Percentiles rank a stretch among this genome's conserved stretches.
Conservation (phyloP, 2,797 vertebrate species). For the Sebastes taczanowskii region DNA sequence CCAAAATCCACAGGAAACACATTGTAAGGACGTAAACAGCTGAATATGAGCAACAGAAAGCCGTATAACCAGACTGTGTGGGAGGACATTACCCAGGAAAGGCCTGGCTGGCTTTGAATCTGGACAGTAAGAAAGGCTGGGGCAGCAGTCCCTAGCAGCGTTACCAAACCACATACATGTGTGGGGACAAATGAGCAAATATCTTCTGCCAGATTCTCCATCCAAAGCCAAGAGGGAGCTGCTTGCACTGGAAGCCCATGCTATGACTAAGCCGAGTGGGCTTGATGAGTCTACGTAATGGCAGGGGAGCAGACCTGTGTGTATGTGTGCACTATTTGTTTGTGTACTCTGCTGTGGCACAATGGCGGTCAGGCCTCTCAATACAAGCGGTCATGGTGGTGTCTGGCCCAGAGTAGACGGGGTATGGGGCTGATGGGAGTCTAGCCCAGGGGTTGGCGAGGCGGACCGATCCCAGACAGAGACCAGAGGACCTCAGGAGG, state of each 20-base stretch:
- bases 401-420: constrained; percentile 65
- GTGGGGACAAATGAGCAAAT: constrained; percentile 82
- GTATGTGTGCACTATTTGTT: constrained; percentile 70
- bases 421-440: constrained; percentile 67
- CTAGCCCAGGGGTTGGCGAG: constrained; percentile 53
- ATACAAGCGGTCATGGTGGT: constrained; percentile 73
- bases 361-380: constrained; percentile 74
- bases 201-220: constrained; percentile 72
- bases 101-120: constrained; percentile 61
- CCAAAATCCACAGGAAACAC: constrained; percentile 35
- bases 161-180: constrained; percentile 81
- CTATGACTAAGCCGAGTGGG: constrained; percentile 74
- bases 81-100: constrained; percentile 69
- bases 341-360: constrained; percentile 71
- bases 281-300: constrained; percentile 72
- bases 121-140: constrained; percentile 66
- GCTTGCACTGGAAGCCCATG: constrained; percentile 63
- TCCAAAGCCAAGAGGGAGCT: constrained; percentile 71
- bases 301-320: constrained; percentile 65
- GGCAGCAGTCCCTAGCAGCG: constrained; percentile 66
- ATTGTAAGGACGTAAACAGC: constrained; percentile 41
- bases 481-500: constrained; percentile 75
- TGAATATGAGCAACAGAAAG: constrained; percentile 49
- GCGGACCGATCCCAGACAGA: constrained; percentile 69
- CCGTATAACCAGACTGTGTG: constrained; percentile 61